phyloP scores from a whole-genome alignment of 2,888 invertebrate species.

The Acrocyrtus sp. region DNA sequence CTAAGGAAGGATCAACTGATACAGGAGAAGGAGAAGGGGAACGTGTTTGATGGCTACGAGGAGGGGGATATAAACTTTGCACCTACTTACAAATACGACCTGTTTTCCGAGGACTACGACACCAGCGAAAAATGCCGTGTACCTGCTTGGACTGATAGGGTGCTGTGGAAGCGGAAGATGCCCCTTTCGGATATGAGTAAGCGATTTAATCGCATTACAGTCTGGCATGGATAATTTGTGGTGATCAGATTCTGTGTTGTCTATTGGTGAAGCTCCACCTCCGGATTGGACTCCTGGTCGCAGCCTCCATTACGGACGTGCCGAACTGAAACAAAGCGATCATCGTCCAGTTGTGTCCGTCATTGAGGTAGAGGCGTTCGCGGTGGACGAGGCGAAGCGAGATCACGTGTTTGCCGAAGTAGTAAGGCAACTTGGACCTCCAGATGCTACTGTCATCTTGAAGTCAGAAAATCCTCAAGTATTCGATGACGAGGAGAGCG shows the following conservation, averaged over 20 bases:
- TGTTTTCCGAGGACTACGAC: conserved; percentile 98
- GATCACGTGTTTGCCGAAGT: conserved; percentile 86
- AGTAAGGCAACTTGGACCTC: conserved; percentile 88
- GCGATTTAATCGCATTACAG: conserved; percentile 14
- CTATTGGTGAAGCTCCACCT: conserved; percentile 59
- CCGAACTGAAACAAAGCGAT: conserved; percentile 97
- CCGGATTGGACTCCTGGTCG: conserved; percentile 81
- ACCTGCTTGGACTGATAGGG: conserved; percentile 98
- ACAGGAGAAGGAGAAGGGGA: conserved; percentile 69
- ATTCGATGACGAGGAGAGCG: conserved; percentile 59
- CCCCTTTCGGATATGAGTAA: conserved; percentile 77
- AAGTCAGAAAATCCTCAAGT: conserved; percentile 55
- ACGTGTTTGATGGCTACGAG: conserved; percentile 90
- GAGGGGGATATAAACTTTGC: conserved; percentile 93
- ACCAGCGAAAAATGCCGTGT: conserved; percentile 97
- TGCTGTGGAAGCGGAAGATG: conserved; percentile 90
- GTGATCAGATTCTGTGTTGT: conserved; percentile 58
- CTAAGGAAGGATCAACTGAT: conserved; percentile 88
- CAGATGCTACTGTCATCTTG: conserved; percentile 88
- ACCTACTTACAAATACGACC: conserved; percentile 98
- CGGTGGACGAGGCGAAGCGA: conserved; percentile 80
- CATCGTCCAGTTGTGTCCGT: conserved; percentile 95
- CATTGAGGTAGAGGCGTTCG: conserved; percentile 86
- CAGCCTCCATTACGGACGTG: conserved; percentile 88
- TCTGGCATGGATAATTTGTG: conserved; percentile 35